phyloP scores from a whole-genome alignment of 2,113 vertebrate genomes.

The Ceratotherium simum region DNA sequence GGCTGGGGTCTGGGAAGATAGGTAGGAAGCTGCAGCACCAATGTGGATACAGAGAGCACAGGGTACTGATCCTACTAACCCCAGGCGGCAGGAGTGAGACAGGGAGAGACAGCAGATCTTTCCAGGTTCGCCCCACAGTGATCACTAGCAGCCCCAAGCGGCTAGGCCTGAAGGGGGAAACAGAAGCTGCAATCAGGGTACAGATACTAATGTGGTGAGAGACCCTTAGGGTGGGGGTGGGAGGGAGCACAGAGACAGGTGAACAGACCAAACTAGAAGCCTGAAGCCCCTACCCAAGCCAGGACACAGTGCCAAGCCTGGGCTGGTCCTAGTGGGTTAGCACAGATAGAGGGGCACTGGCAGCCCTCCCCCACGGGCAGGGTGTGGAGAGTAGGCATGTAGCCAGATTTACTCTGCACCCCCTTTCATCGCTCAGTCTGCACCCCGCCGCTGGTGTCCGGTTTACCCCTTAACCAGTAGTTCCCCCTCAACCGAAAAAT shows the following conservation, averaged over 20 bases:
- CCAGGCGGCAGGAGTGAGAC: neutral
- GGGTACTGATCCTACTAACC: conserved; percentile 41
- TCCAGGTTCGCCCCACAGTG: neutral
- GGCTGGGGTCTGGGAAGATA: conserved; percentile 16
- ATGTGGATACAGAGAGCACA: neutral
- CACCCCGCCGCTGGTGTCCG: neutral
- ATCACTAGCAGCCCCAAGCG: conserved; percentile 53
- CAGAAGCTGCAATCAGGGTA: conserved; percentile 48
- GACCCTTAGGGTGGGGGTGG: neutral
- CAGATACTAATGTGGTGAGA: conserved; percentile 10
- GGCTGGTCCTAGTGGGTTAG: neutral
- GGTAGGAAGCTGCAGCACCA: conserved; percentile 35
- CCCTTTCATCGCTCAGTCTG: neutral
- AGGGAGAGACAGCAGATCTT: neutral
- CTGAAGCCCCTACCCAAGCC: conserved; percentile 35
- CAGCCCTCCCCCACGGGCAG: neutral
- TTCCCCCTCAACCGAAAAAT: neutral
- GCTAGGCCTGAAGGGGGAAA: conserved; percentile 57
- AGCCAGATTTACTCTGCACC: neutral
- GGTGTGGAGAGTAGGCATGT: neutral
- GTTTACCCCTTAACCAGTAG: neutral
- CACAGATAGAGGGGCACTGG: neutral
- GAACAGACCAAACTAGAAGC: neutral
- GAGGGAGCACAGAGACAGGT: conserved; percentile 4
- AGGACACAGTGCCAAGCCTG: neutral